These are phyloP conservation scores for Myripristis murdjan DNA, from an alignment of 2,797 vertebrate genomes.

Conservation along the genomic window DNA sequence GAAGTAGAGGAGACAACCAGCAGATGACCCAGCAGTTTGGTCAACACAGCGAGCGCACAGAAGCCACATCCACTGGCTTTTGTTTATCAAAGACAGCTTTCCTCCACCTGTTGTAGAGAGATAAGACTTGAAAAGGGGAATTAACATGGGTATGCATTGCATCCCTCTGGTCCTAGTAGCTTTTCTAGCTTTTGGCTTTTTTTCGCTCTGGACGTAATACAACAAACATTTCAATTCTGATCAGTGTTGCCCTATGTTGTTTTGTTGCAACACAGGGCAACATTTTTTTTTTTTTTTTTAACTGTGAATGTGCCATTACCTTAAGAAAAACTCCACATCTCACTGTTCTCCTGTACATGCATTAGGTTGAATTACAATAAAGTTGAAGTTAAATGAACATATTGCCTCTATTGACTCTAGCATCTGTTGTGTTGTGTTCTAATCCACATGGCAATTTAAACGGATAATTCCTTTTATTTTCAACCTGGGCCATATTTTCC, in stretches of 20 bases:
- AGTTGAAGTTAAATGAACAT: background rate
- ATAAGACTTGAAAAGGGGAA: background rate
- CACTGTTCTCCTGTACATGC: too few species aligned
- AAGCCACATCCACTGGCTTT: background rate
- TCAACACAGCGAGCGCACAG: conserved; percentile 36
- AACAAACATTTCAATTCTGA: too few species aligned
- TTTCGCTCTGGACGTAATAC: too few species aligned
- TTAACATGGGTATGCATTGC: background rate
- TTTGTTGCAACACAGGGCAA: too few species aligned
- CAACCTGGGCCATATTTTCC: too few species aligned
- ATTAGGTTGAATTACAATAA: too few species aligned
- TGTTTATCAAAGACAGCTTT: conserved; percentile 9
- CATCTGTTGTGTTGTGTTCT: background rate
- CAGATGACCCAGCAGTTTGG: conserved; percentile 33
- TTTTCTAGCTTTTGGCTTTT: background rate
- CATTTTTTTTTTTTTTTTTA: too few species aligned
- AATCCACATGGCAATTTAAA: too few species aligned
- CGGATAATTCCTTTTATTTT: too few species aligned
- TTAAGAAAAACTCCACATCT: too few species aligned
- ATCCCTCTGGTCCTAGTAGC: background rate
- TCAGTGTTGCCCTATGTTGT: too few species aligned
- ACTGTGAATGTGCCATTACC: too few species aligned
- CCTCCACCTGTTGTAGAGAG: background rate
- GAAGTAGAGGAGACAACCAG: conserved; percentile 27
- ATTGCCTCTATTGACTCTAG: background rate